Conservation (phyloP, 2,888 invertebrate genomes). For the Acleris emargana region DNA sequence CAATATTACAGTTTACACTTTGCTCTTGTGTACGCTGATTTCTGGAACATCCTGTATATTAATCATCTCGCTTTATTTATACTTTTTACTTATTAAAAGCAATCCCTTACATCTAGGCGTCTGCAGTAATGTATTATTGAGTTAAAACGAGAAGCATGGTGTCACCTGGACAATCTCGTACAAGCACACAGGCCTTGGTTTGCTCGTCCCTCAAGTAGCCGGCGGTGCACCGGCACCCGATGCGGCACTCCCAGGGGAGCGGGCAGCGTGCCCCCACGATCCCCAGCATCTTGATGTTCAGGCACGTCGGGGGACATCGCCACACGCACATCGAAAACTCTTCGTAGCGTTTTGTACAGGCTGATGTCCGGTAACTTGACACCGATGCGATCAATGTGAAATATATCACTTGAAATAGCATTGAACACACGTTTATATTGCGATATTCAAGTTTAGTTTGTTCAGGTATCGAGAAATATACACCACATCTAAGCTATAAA, state of each 20-base stretch:
- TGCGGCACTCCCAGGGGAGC: conserved; percentile 66
- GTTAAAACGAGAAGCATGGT: not conserved
- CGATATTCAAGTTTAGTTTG: too few species aligned
- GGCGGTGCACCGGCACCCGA: conserved; percentile 69
- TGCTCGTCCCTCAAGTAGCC: conserved; percentile 70
- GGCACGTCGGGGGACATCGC: conserved; percentile 73
- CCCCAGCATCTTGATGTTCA: conserved; percentile 60
- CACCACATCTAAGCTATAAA: too few species aligned
- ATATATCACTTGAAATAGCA: not conserved
- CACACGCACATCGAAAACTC: conserved; percentile 71
- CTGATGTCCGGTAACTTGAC: conserved; percentile 56
- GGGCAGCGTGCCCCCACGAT: conserved; percentile 49
- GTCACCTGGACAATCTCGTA: conserved; percentile 69
- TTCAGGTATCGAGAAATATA: too few species aligned
- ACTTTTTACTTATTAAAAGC: too few species aligned
- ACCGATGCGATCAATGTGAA: conserved; percentile 4
- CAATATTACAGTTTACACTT: too few species aligned
- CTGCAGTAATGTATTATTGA: too few species aligned
- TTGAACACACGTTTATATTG: not conserved
- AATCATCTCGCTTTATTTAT: too few species aligned
- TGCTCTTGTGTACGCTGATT: too few species aligned
- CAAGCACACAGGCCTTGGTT: conserved; percentile 62
- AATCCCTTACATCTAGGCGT: too few species aligned
- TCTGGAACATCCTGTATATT: too few species aligned
- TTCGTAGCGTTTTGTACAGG: conserved; percentile 59